A percentile compares a stretch with the other conserved stretches of the same genome.
phyloP scores from a whole-genome alignment of 2,797 vertebrate genomes.

The Neomorphus geoffroyi region DNA sequence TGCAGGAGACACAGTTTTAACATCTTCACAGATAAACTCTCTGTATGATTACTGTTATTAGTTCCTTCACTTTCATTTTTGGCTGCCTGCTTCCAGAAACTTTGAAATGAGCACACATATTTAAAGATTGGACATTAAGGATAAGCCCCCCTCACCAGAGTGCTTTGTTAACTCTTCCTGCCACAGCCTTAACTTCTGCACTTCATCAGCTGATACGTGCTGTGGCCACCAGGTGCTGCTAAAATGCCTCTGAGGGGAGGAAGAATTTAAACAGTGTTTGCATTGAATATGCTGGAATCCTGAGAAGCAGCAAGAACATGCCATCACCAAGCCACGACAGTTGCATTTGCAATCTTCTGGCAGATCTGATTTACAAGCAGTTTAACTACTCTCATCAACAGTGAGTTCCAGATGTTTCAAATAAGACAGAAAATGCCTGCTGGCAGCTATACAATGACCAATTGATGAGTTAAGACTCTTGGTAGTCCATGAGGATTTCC shows the following conservation, averaged over 20 bases:
- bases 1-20: background rate
- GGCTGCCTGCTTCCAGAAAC: background rate
- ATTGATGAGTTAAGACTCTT: background rate
- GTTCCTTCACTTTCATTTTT: background rate
- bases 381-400: background rate
- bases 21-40: background rate
- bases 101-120: background rate
- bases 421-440: background rate
- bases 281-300: background rate
- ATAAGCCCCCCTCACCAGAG: background rate
- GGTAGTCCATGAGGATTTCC: background rate
- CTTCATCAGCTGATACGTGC: accelerated
- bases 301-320: background rate
- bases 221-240: background rate
- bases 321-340: accelerated
- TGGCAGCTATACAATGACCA: background rate
- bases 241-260: background rate
- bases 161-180: background rate
- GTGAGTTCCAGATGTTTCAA: background rate
- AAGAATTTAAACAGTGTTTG: background rate
- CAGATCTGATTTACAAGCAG: background rate
- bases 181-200: background rate
- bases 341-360: background rate
- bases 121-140: background rate
- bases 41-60: background rate